phyloP scores from a whole-genome alignment of 2,888 invertebrate species.

The Byasa hedistus region DNA sequence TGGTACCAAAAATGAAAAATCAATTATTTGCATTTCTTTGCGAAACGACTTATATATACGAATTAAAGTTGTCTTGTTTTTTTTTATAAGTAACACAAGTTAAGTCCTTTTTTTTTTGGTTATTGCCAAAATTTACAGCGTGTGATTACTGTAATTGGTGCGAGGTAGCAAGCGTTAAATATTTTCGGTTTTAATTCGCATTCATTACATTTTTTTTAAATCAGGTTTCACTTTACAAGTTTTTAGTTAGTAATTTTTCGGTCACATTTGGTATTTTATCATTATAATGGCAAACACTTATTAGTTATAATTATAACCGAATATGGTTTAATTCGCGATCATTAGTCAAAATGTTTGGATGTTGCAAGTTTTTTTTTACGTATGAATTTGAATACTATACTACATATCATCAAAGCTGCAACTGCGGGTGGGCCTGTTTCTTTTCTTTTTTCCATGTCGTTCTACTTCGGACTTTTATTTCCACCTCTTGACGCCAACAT shows the following conservation, averaged over 20 bases:
- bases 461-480: no score
- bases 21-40: slow-evolving; percentile 47
- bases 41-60: slow-evolving; percentile 13
- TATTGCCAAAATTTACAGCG: slow-evolving; percentile 17
- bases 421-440: background rate
- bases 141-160: slow-evolving; percentile 23
- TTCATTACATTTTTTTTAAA: slow-evolving; percentile 17
- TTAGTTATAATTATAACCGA: background rate
- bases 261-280: background rate
- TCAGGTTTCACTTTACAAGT: slow-evolving; percentile 9
- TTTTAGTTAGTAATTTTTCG: slow-evolving; percentile 7
- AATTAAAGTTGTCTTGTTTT: slow-evolving; percentile 1
- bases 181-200: slow-evolving; percentile 17
- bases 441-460: no score
- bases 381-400: background rate
- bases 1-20: slow-evolving; percentile 50
- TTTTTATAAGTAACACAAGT: slow-evolving; percentile 1
- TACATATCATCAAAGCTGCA: no score
- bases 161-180: slow-evolving; percentile 13
- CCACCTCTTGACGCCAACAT: no score
- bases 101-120: slow-evolving; percentile 4
- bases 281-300: slow-evolving; percentile 1
- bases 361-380: background rate
- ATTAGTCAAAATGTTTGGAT: background rate
- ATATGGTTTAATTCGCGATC: background rate